Percentiles rank a stretch among this genome's conserved stretches.
Conservation (phyloP, 2,888 invertebrate species). For the Ischnus inquisitorius region DNA sequence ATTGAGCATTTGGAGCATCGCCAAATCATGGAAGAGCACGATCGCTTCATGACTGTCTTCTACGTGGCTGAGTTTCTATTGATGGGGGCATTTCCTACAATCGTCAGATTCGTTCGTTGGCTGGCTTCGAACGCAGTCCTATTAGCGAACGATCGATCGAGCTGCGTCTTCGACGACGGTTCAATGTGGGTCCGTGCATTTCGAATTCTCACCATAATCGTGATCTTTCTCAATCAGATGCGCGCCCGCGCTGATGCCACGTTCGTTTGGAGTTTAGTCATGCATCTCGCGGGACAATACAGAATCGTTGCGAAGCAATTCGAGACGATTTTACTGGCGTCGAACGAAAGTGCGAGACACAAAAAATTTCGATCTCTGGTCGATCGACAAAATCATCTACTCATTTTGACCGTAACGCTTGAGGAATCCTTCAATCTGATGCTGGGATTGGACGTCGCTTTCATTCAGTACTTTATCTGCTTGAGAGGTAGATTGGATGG, state of each 20-base stretch:
- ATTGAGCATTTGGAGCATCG: background rate
- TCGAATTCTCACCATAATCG: background rate
- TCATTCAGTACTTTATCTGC: background rate
- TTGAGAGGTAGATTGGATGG: too few relatives aligned
- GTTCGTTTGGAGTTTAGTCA: background rate
- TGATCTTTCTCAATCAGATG: background rate
- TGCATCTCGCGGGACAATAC: conserved; percentile 1
- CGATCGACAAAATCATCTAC: background rate
- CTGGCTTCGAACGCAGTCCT: too few relatives aligned
- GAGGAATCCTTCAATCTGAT: background rate
- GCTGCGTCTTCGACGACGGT: background rate
- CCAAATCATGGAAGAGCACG: background rate
- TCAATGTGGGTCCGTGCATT: background rate
- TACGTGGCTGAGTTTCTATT: background rate
- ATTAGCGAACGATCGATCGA: background rate
- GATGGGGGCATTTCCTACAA: background rate
- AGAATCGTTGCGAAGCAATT: background rate
- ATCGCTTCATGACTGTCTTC: background rate
- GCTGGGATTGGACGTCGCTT: background rate
- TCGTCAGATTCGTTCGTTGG: background rate
- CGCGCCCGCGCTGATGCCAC: background rate
- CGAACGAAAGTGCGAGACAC: background rate
- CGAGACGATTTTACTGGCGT: background rate
- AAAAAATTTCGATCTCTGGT: conserved; percentile 1
- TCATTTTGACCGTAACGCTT: background rate